Percentiles rank a stretch among this genome's conserved stretches.
phyloP scores from a whole-genome alignment of 2,113 vertebrate species.

The Tragelaphus scriptus region DNA sequence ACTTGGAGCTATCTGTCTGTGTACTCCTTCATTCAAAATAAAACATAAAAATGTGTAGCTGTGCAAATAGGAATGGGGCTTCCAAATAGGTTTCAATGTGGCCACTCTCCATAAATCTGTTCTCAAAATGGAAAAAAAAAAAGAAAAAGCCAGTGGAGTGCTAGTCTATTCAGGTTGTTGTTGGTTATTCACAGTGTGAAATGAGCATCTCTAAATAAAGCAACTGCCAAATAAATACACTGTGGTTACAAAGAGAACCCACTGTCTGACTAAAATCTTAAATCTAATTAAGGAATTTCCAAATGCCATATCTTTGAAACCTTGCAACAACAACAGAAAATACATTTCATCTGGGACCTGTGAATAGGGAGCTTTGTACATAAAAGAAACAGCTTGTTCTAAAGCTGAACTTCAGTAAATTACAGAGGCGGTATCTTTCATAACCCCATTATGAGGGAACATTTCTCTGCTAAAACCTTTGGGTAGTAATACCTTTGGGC shows the following conservation, averaged over 20 bases:
- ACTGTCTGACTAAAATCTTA: slow-evolving; percentile 49
- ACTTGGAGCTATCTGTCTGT: slow-evolving; percentile 44
- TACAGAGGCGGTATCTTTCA: slow-evolving; percentile 51
- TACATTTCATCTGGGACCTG: slow-evolving; percentile 47
- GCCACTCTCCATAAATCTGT: slow-evolving; percentile 49
- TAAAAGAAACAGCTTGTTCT: slow-evolving; percentile 61
- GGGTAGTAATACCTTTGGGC: slow-evolving; percentile 28
- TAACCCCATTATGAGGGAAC: slow-evolving; percentile 46
- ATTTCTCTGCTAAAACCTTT: slow-evolving; percentile 63
- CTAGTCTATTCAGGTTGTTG: not conserved
- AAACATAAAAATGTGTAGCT: slow-evolving; percentile 19
- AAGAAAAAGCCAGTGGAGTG: not conserved
- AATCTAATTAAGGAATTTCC: slow-evolving; percentile 66
- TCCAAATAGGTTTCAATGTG: slow-evolving; percentile 62
- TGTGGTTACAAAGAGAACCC: slow-evolving; percentile 35
- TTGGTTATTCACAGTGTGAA: slow-evolving; percentile 57
- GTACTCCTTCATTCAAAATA: slow-evolving; percentile 52
- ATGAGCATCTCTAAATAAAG: slow-evolving; percentile 53
- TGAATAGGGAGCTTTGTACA: slow-evolving; percentile 58
- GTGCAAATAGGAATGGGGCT: slow-evolving; percentile 54
- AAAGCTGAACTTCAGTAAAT: slow-evolving; percentile 66
- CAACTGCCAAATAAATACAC: slow-evolving; percentile 41
- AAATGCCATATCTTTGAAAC: slow-evolving; percentile 58
- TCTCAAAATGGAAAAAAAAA: slow-evolving; percentile 39
- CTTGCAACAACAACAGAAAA: slow-evolving; percentile 56